Conservation (phyloP, 2,888 invertebrate genomes). For the Andrena bicolor region DNA sequence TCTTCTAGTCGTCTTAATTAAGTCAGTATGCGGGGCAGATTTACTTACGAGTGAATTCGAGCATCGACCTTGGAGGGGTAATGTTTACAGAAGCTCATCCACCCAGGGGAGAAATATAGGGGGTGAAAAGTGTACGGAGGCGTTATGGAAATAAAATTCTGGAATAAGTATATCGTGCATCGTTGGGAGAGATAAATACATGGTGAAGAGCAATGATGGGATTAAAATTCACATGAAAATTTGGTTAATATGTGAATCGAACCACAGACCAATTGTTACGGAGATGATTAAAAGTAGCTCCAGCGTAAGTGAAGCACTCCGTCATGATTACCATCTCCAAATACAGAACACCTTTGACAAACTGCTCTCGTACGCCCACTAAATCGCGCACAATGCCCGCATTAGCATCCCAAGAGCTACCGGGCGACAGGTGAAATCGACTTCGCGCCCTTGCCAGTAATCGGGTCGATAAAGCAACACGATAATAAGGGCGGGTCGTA, state of each 20-base stretch:
- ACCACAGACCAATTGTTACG: too few relatives aligned
- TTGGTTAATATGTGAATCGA: too few relatives aligned
- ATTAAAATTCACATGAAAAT: too few relatives aligned
- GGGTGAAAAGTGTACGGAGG: slow-evolving; percentile 3
- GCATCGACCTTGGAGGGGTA: slow-evolving; percentile 12
- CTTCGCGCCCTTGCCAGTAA: slow-evolving; percentile 22
- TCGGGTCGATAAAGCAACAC: slow-evolving; percentile 25
- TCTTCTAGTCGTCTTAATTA: neutral
- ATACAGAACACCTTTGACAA: neutral
- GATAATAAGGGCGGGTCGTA: slow-evolving; percentile 42
- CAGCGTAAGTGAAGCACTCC: neutral
- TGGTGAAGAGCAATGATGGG: neutral
- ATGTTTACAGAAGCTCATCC: slow-evolving; percentile 25
- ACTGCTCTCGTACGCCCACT: neutral
- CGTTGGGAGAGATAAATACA: neutral
- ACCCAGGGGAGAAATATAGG: slow-evolving; percentile 1
- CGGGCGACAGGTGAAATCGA: slow-evolving; percentile 6
- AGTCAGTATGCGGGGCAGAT: slow-evolving; percentile 17
- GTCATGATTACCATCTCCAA: neutral
- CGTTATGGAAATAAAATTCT: slow-evolving; percentile 22
- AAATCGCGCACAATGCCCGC: slow-evolving; percentile 17
- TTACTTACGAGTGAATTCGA: slow-evolving; percentile 36
- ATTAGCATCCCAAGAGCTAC: neutral
- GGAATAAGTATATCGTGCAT: neutral
- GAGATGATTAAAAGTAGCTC: too few relatives aligned